phyloP scores from a whole-genome alignment of 2,797 vertebrate species.

The Artibeus lituratus region DNA sequence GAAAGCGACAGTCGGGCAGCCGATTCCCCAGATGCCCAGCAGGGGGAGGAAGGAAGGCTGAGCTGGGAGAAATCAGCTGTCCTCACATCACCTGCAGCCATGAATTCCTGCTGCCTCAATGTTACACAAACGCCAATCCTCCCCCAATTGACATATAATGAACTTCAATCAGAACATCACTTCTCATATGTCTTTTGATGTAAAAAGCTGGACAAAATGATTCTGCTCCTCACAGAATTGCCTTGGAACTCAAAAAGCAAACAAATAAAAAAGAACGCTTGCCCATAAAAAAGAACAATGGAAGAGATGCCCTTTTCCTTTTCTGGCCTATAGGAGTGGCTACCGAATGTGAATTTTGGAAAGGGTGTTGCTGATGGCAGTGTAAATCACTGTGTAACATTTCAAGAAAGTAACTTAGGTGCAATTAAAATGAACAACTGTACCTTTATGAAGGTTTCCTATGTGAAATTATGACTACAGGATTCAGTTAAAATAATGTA shows the following conservation, averaged over 20 bases:
- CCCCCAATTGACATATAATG: background rate
- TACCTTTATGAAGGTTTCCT: background rate
- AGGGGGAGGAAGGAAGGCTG: background rate
- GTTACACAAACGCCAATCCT: background rate
- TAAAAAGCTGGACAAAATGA: background rate
- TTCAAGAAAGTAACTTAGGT: background rate
- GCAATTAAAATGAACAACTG: background rate
- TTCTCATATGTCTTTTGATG: background rate
- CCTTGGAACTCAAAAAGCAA: background rate
- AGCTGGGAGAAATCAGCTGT: background rate
- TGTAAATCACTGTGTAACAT: background rate
- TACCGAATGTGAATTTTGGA: background rate
- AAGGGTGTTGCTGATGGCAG: background rate
- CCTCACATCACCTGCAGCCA: background rate
- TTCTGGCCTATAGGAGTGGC: background rate
- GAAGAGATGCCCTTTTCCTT: background rate
- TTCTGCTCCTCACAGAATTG: background rate
- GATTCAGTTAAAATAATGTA: background rate
- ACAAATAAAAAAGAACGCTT: background rate
- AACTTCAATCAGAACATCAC: background rate
- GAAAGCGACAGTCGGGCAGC: accelerated
- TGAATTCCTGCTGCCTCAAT: background rate
- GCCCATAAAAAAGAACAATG: background rate
- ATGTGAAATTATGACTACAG: background rate
- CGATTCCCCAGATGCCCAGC: background rate